Conservation (phyloP, 2,113 vertebrate species). For the Nematolebias whitei region DNA sequence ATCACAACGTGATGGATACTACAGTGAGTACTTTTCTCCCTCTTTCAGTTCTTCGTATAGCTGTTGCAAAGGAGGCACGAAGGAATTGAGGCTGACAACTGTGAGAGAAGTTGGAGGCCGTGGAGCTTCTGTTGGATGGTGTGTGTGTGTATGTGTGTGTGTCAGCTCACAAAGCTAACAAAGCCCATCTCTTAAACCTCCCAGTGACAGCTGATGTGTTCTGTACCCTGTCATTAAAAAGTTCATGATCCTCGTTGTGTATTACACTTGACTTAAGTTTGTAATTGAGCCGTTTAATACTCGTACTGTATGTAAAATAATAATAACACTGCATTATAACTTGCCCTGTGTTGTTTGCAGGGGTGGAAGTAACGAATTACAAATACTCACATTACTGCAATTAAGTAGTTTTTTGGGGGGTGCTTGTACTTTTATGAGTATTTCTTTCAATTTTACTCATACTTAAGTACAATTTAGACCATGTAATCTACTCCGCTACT, state of each 20-base stretch:
- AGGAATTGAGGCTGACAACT: constrained; percentile 79
- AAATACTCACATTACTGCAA: too few relatives aligned
- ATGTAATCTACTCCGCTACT: too few relatives aligned
- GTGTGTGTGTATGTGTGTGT: constrained; percentile 12
- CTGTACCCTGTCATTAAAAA: background rate
- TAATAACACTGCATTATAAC: background rate
- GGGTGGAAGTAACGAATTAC: too few relatives aligned
- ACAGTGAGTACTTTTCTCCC: background rate
- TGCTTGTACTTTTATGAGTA: too few relatives aligned
- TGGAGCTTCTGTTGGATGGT: constrained; percentile 1
- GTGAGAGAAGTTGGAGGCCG: constrained; percentile 43
- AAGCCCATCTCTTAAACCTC: constrained; percentile 63
- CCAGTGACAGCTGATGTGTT: constrained; percentile 26
- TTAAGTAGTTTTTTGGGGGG: too few relatives aligned
- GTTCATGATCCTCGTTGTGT: background rate
- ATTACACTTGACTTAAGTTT: background rate
- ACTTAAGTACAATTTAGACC: too few relatives aligned
- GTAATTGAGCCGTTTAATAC: background rate
- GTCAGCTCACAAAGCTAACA: constrained; percentile 40
- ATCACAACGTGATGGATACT: too few relatives aligned
- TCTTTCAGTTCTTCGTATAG: constrained; percentile 18
- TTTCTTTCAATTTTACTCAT: too few relatives aligned
- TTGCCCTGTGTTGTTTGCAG: constrained; percentile 1
- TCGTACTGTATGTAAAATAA: background rate
- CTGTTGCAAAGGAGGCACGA: constrained; percentile 70